phyloP scores from a whole-genome alignment of 2,888 invertebrate genomes.

The Cinara cedri region DNA sequence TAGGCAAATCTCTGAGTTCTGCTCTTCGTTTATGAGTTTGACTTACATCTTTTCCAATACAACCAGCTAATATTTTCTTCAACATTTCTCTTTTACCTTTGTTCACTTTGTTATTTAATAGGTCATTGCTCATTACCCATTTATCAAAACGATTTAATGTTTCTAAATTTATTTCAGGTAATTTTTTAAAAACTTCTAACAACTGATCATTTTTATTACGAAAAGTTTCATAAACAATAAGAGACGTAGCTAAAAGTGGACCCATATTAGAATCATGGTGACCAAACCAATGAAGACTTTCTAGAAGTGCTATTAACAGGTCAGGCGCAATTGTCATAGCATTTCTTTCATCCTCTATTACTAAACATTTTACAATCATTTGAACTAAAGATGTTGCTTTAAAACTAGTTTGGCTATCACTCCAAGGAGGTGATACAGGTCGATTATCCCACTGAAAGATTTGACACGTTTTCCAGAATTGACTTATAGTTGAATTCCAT shows the following conservation, averaged over 20 bases:
- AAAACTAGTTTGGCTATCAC: conserved; percentile 81
- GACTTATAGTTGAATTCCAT: conserved; percentile 44
- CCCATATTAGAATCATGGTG: conserved; percentile 90
- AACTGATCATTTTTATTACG: conserved; percentile 78
- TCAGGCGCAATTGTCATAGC: conserved; percentile 70
- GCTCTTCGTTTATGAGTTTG: conserved; percentile 88
- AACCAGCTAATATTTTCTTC: conserved; percentile 68
- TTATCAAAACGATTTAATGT: conserved; percentile 87
- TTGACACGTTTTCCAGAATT: conserved; percentile 50
- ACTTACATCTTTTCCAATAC: conserved; percentile 83
- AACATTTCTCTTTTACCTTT: conserved; percentile 90
- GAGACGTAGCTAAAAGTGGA: conserved; percentile 63
- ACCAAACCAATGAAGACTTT: conserved; percentile 83
- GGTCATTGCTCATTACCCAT: conserved; percentile 67
- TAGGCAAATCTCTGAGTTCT: conserved; percentile 83
- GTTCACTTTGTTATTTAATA: conserved; percentile 74
- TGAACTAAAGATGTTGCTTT: conserved; percentile 79
- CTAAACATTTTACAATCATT: conserved; percentile 74
- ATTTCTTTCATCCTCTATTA: conserved; percentile 72
- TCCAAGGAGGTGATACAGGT: conserved; percentile 77
- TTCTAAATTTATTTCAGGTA: conserved; percentile 80
- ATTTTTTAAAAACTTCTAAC: conserved; percentile 74
- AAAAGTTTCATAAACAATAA: conserved; percentile 84
- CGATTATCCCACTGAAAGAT: conserved; percentile 60
- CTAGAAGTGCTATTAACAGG: conserved; percentile 70